Evolutionary conservation across 1,140 invertebrate species (phyloP).

Genomic region (Neodiprion fabricii): DNA sequence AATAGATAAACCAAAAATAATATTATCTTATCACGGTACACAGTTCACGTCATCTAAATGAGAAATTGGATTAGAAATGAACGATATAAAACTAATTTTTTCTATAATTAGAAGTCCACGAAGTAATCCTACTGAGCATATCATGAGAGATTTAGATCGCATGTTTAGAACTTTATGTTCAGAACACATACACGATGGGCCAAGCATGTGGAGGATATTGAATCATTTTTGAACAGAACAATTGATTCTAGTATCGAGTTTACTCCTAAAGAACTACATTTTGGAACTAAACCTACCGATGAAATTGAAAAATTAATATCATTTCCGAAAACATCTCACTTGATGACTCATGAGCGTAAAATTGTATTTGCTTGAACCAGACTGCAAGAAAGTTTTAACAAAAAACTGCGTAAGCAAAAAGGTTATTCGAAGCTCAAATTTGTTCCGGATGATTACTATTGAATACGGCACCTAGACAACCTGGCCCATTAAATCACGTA

Average conservation of each 20-base stretch:
- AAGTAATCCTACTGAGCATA: too few relatives aligned
- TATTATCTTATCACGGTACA: slow-evolving; percentile 24
- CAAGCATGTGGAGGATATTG: too few relatives aligned
- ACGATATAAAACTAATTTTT: too few relatives aligned
- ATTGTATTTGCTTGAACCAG: not conserved
- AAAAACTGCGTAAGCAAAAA: not conserved
- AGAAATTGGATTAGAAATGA: too few relatives aligned
- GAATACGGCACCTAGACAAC: too few relatives aligned
- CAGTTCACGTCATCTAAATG: too few relatives aligned
- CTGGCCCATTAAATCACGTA: not conserved
- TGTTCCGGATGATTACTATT: not conserved
- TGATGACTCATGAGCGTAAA: not conserved
- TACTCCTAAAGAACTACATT: slow-evolving; percentile 14
- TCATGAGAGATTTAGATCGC: too few relatives aligned
- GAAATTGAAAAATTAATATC: not conserved
- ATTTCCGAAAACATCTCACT: not conserved
- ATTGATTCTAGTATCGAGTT: slow-evolving; percentile 21
- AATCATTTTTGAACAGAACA: too few relatives aligned
- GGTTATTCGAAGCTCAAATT: not conserved
- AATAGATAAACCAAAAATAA: slow-evolving; percentile 20
- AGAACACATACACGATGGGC: too few relatives aligned
- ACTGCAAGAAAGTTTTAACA: not conserved
- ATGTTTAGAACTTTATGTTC: too few relatives aligned
- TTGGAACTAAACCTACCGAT: slow-evolving; percentile 3
- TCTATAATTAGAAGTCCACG: too few relatives aligned